phyloP scores from a whole-genome alignment of 2,797 vertebrate genomes.

The Chiloscyllium punctatum region DNA sequence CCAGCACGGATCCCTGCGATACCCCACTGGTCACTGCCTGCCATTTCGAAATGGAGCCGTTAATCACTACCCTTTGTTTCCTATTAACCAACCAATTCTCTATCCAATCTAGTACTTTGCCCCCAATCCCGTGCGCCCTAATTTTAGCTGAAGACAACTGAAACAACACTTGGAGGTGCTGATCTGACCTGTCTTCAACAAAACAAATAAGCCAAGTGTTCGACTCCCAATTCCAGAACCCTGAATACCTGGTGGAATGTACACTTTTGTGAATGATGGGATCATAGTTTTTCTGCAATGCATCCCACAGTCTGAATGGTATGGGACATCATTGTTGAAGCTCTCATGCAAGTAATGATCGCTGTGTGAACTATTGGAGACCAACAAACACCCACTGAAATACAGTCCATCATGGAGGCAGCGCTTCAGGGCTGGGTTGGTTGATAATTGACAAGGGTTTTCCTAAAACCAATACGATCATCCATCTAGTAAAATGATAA shows the following conservation, averaged over 20 bases:
- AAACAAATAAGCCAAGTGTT: background rate
- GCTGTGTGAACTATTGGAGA: too few species aligned
- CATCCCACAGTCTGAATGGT: background rate
- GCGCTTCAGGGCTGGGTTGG: background rate
- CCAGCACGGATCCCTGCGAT: too few species aligned
- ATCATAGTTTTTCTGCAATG: background rate
- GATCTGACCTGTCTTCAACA: background rate
- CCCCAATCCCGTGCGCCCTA: too few species aligned
- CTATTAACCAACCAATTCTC: too few species aligned
- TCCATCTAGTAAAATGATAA: background rate
- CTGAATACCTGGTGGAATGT: background rate
- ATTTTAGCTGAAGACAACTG: background rate
- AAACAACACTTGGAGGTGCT: background rate
- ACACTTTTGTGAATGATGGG: background rate
- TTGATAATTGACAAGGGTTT: background rate
- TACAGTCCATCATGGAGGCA: background rate
- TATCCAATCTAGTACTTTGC: too few species aligned
- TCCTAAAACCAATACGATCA: background rate
- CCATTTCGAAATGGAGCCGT: too few species aligned
- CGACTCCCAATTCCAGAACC: background rate
- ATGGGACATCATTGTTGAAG: background rate
- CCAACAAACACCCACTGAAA: background rate
- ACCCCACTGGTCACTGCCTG: too few species aligned
- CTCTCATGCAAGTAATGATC: background rate
- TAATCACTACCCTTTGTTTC: too few species aligned